These are phyloP conservation scores for Notocelia uddmanniana DNA, from an alignment of 2,888 invertebrate species.

Conservation along the genomic window DNA sequence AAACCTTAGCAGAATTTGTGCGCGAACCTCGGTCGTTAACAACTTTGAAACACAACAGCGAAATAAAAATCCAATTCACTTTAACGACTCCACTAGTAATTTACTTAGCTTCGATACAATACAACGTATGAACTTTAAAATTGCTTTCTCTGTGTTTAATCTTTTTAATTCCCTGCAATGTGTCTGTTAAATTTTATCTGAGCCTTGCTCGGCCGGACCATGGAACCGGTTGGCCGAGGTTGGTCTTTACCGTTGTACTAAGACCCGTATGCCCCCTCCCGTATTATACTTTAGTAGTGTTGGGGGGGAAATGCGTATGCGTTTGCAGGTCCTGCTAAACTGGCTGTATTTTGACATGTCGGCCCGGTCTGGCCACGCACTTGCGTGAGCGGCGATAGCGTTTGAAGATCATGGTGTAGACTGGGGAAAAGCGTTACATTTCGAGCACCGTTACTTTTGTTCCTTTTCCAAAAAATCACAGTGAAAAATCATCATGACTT, in stretches of 20 bases:
- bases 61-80: slow-evolving; percentile 32
- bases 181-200: slow-evolving; percentile 60
- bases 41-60: slow-evolving; percentile 28
- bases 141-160: slow-evolving; percentile 40
- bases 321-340: slow-evolving; percentile 47
- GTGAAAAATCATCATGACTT: no score
- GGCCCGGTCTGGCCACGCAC: slow-evolving; percentile 48
- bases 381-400: slow-evolving; percentile 47
- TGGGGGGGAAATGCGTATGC: slow-evolving; percentile 20
- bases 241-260: slow-evolving; percentile 57
- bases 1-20: slow-evolving; percentile 12
- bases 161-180: slow-evolving; percentile 35
- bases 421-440: no score
- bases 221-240: slow-evolving; percentile 77
- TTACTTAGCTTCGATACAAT: slow-evolving; percentile 7
- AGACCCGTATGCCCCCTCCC: slow-evolving; percentile 19
- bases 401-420: slow-evolving; percentile 50
- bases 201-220: slow-evolving; percentile 64
- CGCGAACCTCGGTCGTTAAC: slow-evolving; percentile 11
- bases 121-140: slow-evolving; percentile 19
- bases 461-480: no score
- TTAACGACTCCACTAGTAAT: slow-evolving; percentile 26
- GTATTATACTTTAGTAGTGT: slow-evolving; percentile 8
- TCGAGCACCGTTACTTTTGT: not conserved
- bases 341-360: slow-evolving; percentile 52